Evolutionary conservation across 1,140 invertebrate genomes (phyloP).

Genomic region (Conus betulinus): DNA sequence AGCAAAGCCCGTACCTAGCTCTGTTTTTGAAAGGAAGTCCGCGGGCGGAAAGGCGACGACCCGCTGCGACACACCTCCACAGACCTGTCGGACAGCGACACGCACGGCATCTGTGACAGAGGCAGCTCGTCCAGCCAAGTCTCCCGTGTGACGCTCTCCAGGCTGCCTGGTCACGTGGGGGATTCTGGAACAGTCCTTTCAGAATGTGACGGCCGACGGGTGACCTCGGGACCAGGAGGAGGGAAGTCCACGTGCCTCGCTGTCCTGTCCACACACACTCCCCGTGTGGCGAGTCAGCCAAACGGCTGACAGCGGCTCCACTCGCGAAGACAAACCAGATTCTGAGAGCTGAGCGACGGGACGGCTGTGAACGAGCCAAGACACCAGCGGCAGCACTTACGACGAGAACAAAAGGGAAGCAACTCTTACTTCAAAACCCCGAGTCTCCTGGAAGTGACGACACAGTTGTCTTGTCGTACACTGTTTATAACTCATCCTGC

Average conservation of each 20-base stretch:
- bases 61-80: not conserved
- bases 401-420: not conserved
- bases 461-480: not conserved
- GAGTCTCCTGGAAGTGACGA: not conserved
- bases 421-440: not conserved
- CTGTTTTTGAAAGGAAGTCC: constrained; percentile 3
- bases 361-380: not conserved
- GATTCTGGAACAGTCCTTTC: not conserved
- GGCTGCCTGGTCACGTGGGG: not conserved
- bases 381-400: not conserved
- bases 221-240: too few relatives aligned
- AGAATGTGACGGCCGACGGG: too few relatives aligned
- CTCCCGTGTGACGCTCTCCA: not conserved
- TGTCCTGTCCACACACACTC: not conserved
- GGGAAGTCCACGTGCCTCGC: too few relatives aligned
- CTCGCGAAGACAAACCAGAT: not conserved
- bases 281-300: not conserved
- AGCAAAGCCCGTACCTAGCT: not conserved
- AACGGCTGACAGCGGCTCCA: not conserved
- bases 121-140: not conserved
- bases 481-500: not conserved
- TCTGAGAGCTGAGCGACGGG: not conserved
- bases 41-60: not conserved
- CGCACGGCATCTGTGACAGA: not conserved
- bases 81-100: constrained; percentile 25